These are phyloP conservation scores for Orientallactaga sibirica DNA, from an alignment of 2,797 vertebrate genomes.

Conservation along the genomic window DNA sequence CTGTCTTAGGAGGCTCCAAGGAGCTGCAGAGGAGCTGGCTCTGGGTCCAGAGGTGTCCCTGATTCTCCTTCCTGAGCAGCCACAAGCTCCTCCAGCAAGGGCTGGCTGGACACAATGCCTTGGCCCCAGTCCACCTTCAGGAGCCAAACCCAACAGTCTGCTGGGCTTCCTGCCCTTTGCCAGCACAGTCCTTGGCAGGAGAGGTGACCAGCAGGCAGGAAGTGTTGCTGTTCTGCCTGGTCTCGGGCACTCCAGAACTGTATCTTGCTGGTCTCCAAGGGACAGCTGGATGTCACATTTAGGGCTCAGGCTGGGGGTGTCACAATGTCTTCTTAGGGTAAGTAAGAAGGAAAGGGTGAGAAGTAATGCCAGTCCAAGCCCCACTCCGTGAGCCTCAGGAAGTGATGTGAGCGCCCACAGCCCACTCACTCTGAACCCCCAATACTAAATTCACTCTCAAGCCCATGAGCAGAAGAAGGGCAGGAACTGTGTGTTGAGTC, in stretches of 20 bases:
- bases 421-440: not conserved
- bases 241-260: not conserved
- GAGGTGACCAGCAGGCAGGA: constrained; percentile 43
- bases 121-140: constrained; percentile 56
- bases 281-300: not conserved
- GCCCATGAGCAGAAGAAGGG: not conserved
- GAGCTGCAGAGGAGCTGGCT: not conserved
- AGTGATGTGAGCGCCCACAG: not conserved
- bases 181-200: constrained; percentile 51
- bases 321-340: not conserved
- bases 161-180: constrained; percentile 51
- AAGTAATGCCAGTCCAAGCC: not conserved
- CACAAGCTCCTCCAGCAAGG: constrained; percentile 22
- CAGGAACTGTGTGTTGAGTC: not conserved
- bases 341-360: not conserved
- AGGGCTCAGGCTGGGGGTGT: not conserved
- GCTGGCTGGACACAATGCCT: constrained; percentile 62
- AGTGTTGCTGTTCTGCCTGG: not conserved
- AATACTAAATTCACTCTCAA: constrained; percentile 10
- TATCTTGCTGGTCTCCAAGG: not conserved
- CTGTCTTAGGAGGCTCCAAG: not conserved
- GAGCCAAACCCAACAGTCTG: constrained; percentile 70
- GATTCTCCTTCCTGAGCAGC: not conserved
- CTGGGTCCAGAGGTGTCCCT: not conserved
- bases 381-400: not conserved